Base-by-base conservation (phyloP, 2,888 invertebrate species). In the Drosophila formosana region DNA sequence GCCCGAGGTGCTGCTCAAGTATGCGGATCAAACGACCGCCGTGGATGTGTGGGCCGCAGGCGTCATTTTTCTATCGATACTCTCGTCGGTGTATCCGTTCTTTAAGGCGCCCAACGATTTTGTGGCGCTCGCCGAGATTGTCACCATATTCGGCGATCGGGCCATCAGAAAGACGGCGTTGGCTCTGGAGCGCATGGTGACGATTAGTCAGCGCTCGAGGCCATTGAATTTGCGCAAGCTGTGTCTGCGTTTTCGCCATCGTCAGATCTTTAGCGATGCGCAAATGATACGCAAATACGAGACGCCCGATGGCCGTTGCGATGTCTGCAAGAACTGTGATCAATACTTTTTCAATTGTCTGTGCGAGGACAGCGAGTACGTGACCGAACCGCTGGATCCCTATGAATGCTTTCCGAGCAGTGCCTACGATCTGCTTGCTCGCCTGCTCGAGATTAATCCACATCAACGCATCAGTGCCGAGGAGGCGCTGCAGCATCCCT, bases 1-100 rank as follows among this genome's bases (percentile, higher is more conserved):
- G 60, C 97, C 97, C 0, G 98, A 97, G 93, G 96, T 97, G 82
- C 92, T 97, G 78, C 93, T 98, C 32, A 97, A 97, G 92, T 95
- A 95, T 91, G 93, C 94, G n/a, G 93, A 94, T 69, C 98, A 98
- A 93, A 95, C 96, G 34, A 95, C 96, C 85, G 96, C 96, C 70
- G 96, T 98, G 77, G 98, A 98, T 93, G 94, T 97, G 84, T 98
- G 98, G 98, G 96, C 98, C 52, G 95, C 95, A 46, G 98, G 98
- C 65, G 96, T 98, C 53, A 97, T 98, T 80, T 94, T 98, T 89
- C 93, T 96, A 4, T 95, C 95, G 55, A 94, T 97, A 76, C 93
- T 98, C 39, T 95, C 96, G 81, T 95, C 95, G 45, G 95, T 97
- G 9, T 97, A 96, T 93, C 97, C 97, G 56, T 96, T 98, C 92